These are phyloP conservation scores for Ligdia adustata DNA, from an alignment of 2,888 invertebrate species.

Conservation along the genomic window DNA sequence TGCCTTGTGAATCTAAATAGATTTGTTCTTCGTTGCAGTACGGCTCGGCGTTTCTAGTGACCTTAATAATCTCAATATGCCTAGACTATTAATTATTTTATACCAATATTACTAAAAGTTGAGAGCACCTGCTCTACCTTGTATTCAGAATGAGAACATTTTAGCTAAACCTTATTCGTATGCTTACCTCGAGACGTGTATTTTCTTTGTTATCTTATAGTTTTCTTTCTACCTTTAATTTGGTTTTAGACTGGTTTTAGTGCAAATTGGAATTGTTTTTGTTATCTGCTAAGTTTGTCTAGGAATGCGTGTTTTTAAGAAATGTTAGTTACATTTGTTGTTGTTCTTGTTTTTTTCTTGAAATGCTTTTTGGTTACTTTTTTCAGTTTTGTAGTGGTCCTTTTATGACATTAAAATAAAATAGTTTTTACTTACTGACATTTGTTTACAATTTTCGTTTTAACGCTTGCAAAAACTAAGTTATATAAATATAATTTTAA, in stretches of 20 bases:
- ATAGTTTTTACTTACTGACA: too few relatives aligned
- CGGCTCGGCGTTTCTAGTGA: too few relatives aligned
- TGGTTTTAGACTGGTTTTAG: constrained; percentile 11
- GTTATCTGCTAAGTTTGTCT: neutral
- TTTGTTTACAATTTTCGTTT: too few relatives aligned
- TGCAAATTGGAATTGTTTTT: constrained; percentile 14
- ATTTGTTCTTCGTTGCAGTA: too few relatives aligned
- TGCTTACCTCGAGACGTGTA: constrained; percentile 37
- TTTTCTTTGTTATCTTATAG: constrained; percentile 43
- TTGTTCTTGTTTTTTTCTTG: neutral
- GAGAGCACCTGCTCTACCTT: constrained; percentile 23
- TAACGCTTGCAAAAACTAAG: too few relatives aligned
- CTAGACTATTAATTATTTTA: too few relatives aligned
- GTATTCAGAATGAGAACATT: constrained; percentile 42
- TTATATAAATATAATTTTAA: too few relatives aligned
- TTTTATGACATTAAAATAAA: too few relatives aligned
- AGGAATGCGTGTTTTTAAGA: neutral
- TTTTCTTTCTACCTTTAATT: constrained; percentile 37
- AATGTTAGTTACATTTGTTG: too few relatives aligned
- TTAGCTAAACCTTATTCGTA: constrained; percentile 44
- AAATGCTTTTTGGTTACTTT: neutral
- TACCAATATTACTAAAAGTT: neutral
- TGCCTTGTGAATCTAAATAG: too few relatives aligned
- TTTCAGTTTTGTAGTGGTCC: too few relatives aligned
- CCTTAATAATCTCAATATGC: too few relatives aligned